phyloP scores from a whole-genome alignment of 2,888 invertebrate genomes.

The Pseudococcus jackbeardsleyi region DNA sequence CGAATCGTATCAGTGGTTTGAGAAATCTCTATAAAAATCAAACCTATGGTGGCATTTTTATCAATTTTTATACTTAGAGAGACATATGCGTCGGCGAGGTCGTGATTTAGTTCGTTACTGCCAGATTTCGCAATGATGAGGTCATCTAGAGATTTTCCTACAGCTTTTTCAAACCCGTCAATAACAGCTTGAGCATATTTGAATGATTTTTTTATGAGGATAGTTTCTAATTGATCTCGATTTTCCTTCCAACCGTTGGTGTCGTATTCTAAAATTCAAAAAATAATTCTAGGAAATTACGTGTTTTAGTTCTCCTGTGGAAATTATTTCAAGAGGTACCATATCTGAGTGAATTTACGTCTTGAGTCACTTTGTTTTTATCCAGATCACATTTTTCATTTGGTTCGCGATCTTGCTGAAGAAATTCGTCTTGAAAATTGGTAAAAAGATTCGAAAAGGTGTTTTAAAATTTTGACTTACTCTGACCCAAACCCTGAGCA shows the following conservation, averaged over 20 bases:
- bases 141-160: neutral
- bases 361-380: neutral
- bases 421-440: neutral
- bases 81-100: neutral
- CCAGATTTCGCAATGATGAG: neutral
- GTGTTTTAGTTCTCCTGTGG: neutral
- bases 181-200: neutral
- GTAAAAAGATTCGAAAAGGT: no score
- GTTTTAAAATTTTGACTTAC: no score
- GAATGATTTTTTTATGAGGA: neutral
- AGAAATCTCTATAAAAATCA: neutral
- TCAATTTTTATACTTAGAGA: neutral
- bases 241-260: neutral
- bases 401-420: neutral
- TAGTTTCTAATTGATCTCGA: neutral
- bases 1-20: neutral
- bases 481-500: neutral
- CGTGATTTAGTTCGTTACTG: neutral
- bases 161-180: neutral
- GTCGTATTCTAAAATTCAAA: neutral
- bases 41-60: neutral
- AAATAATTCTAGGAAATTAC: neutral
- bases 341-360: neutral
- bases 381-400: neutral
- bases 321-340: neutral